A percentile compares a stretch with the other conserved stretches of the same genome.
Conservation (phyloP, 2,888 invertebrate genomes). For the Elgonia sp. region DNA sequence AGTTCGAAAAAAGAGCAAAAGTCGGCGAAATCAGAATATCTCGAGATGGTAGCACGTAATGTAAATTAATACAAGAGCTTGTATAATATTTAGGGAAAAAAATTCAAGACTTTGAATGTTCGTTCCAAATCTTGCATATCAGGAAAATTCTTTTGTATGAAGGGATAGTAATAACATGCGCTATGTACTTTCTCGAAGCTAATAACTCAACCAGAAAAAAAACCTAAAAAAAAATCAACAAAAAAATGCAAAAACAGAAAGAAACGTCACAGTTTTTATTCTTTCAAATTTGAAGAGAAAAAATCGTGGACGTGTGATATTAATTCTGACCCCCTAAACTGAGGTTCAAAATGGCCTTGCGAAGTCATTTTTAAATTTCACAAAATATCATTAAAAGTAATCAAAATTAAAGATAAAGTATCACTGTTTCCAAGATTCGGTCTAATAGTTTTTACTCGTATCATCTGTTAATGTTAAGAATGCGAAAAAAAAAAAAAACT, state of each 20-base stretch:
- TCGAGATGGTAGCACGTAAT: conserved; percentile 68
- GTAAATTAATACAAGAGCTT: conserved; percentile 78
- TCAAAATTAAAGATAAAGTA: conserved; percentile 46
- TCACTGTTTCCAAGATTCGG: conserved; percentile 13
- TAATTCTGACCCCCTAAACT: conserved; percentile 44
- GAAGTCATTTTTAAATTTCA: conserved; percentile 49
- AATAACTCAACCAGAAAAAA: conserved; percentile 29
- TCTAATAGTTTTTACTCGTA: conserved; percentile 40
- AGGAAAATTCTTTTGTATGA: conserved; percentile 79
- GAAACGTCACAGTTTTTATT: conserved; percentile 48
- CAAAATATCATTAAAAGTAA: conserved; percentile 13
- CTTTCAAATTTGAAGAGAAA: conserved; percentile 38
- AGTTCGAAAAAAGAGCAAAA: conserved; percentile 51
- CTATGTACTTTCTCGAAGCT: conserved; percentile 70
- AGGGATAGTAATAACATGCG: conserved; percentile 66
- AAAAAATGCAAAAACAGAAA: not conserved
- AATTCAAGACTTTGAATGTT: conserved; percentile 80
- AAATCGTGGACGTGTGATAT: conserved; percentile 57
- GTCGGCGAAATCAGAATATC: conserved; percentile 66
- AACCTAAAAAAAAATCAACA: conserved; percentile 15
- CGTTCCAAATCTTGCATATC: conserved; percentile 80
- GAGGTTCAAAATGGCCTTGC: conserved; percentile 43
- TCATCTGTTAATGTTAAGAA: conserved; percentile 12
- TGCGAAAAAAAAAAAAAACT: conserved; percentile 6
- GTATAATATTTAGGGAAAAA: conserved; percentile 78